Evolutionary conservation across 2,797 vertebrate genomes (phyloP).

Genomic region (Acrossocheilus fasciatus): DNA sequence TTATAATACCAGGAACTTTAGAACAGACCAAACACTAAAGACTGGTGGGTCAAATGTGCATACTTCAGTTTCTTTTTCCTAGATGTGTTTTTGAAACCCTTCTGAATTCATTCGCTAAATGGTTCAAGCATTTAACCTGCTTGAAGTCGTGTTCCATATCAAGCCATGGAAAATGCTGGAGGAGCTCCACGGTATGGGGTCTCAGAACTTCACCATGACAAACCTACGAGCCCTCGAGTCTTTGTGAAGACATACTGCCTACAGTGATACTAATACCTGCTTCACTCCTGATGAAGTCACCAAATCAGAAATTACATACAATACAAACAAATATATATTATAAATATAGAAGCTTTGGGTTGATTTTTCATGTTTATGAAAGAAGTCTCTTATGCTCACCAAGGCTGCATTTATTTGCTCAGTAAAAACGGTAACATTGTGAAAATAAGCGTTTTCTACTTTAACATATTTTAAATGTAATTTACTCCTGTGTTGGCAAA

Average conservation of each 20-base stretch:
- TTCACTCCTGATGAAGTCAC: not conserved
- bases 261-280: slow-evolving; percentile 6
- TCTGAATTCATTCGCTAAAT: slow-evolving; percentile 29
- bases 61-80: slow-evolving; percentile 38
- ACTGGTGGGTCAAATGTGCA: slow-evolving; percentile 24
- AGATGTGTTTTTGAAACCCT: slow-evolving; percentile 21
- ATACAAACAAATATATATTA: not conserved
- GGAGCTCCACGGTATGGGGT: slow-evolving; percentile 15
- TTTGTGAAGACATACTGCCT: slow-evolving; percentile 27
- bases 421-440: not conserved
- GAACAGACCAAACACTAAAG: slow-evolving; percentile 34
- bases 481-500: not conserved
- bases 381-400: not conserved
- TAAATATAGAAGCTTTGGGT: not conserved
- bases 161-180: slow-evolving; percentile 52
- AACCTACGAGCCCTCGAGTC: slow-evolving; percentile 14
- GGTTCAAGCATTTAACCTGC: slow-evolving; percentile 40
- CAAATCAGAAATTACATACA: not conserved
- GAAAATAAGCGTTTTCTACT: not conserved
- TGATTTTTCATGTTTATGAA: not conserved
- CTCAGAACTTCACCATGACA: slow-evolving; percentile 49
- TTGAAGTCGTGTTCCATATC: slow-evolving; percentile 60
- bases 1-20: slow-evolving; percentile 53
- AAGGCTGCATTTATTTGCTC: not conserved
- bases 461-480: not conserved